Conservation (phyloP, 2,797 vertebrate genomes). For the Natrix natrix region DNA sequence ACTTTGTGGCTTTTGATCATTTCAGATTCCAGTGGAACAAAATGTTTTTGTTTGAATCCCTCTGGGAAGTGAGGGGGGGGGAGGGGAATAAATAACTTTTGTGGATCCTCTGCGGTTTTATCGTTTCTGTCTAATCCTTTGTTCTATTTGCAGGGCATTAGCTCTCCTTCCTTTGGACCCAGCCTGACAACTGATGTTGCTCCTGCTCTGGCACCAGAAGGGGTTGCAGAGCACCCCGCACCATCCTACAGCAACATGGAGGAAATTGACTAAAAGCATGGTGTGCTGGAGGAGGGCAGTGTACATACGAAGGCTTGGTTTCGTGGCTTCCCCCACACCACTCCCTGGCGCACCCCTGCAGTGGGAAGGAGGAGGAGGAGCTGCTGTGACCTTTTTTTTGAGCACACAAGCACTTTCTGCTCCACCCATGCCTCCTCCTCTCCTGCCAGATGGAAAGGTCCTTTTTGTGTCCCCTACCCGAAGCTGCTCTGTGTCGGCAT, state of each 20-base stretch:
- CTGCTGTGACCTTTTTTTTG: slow-evolving; percentile 30
- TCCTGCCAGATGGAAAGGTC: not conserved
- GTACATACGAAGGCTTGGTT: slow-evolving; percentile 42
- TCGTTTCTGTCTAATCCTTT: slow-evolving; percentile 48
- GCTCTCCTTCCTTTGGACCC: slow-evolving; percentile 82
- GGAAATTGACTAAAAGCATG: slow-evolving; percentile 86
- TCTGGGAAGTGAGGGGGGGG: not conserved
- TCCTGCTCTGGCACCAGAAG: slow-evolving; percentile 80
- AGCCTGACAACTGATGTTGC: slow-evolving; percentile 85
- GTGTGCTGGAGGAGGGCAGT: slow-evolving; percentile 29
- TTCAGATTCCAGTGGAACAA: not conserved
- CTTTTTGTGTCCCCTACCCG: not conserved
- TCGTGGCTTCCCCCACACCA: slow-evolving; percentile 10
- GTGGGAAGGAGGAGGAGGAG: slow-evolving; percentile 35
- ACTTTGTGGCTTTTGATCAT: not conserved
- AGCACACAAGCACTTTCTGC: slow-evolving; percentile 37
- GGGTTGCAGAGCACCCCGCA: slow-evolving; percentile 79
- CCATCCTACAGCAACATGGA: slow-evolving; percentile 98
- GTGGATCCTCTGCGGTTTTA: not conserved
- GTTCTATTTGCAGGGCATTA: slow-evolving; percentile 89
- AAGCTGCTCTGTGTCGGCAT: not conserved
- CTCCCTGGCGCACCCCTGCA: not conserved
- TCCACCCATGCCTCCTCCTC: slow-evolving; percentile 1
- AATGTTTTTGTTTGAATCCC: not conserved
- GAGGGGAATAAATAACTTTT: not conserved